phyloP scores from a whole-genome alignment of 2,888 invertebrate species.

The Polyommatus iphigenia region DNA sequence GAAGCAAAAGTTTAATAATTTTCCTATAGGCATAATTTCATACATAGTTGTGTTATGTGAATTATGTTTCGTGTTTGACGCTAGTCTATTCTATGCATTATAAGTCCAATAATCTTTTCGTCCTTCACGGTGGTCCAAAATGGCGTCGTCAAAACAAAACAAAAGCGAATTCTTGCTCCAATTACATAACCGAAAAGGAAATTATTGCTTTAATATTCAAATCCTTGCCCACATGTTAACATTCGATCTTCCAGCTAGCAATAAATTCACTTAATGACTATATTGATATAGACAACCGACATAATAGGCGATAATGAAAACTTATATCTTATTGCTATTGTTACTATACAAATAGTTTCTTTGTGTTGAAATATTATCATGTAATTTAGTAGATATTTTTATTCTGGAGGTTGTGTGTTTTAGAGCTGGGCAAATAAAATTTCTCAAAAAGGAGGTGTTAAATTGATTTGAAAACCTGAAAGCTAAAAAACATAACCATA shows the following conservation, averaged over 20 bases:
- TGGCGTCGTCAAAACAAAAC: neutral
- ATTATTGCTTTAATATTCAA: conserved; percentile 2
- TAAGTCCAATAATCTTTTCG: conserved; percentile 5
- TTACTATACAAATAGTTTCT: neutral
- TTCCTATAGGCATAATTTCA: too few relatives aligned
- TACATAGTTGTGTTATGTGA: too few relatives aligned
- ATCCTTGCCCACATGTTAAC: conserved; percentile 3
- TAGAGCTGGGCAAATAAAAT: neutral
- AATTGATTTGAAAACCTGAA: neutral
- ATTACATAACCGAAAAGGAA: neutral
- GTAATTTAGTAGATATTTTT: neutral
- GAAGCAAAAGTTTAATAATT: too few relatives aligned
- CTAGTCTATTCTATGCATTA: neutral
- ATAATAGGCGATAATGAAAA: conserved; percentile 12
- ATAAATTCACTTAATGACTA: neutral
- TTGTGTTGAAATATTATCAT: neutral
- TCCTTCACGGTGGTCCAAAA: neutral
- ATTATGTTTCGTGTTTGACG: neutral
- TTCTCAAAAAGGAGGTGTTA: neutral
- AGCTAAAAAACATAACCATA: neutral
- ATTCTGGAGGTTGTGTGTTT: neutral
- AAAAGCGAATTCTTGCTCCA: conserved; percentile 13
- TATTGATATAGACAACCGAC: conserved; percentile 5
- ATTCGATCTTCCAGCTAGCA: neutral
- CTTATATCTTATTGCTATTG: neutral